Evolutionary conservation across 2,888 invertebrate species (phyloP).

Genomic region (Boloria euphrosyne): DNA sequence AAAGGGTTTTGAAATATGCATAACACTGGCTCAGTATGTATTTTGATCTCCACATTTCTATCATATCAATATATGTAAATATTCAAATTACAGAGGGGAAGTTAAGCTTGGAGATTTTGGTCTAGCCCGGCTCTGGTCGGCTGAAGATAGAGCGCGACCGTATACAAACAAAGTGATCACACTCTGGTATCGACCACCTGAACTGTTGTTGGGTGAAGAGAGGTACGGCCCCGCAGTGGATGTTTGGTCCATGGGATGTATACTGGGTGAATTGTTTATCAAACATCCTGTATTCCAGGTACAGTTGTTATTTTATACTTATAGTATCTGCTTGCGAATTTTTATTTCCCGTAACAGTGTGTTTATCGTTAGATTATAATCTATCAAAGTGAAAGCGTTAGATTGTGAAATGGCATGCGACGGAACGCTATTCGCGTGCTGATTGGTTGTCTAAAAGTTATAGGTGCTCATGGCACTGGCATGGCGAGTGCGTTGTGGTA

Average conservation of each 20-base stretch:
- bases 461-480: too few species aligned
- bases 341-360: too few species aligned
- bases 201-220: slow-evolving; percentile 97
- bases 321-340: neutral
- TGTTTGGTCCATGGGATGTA: slow-evolving; percentile 99
- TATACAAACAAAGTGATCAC: slow-evolving; percentile 99
- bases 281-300: slow-evolving; percentile 98
- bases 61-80: too few species aligned
- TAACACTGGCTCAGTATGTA: neutral
- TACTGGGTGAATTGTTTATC: slow-evolving; percentile 97
- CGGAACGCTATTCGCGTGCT: too few species aligned
- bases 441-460: too few species aligned
- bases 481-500: too few species aligned
- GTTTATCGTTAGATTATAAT: too few species aligned
- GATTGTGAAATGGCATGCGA: too few species aligned
- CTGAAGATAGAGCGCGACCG: slow-evolving; percentile 96
- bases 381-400: too few species aligned
- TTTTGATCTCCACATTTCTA: neutral
- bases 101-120: slow-evolving; percentile 99
- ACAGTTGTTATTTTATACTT: slow-evolving; percentile 8
- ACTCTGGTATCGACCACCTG: slow-evolving; percentile 99
- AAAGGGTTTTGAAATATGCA: too few species aligned
- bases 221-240: slow-evolving; percentile 98
- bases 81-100: slow-evolving; percentile 88
- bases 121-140: slow-evolving; percentile 96